A percentile compares a stretch with the other conserved stretches of the same genome.
phyloP scores from a whole-genome alignment of 2,113 vertebrate genomes.

The Cricetomys ansorgei region DNA sequence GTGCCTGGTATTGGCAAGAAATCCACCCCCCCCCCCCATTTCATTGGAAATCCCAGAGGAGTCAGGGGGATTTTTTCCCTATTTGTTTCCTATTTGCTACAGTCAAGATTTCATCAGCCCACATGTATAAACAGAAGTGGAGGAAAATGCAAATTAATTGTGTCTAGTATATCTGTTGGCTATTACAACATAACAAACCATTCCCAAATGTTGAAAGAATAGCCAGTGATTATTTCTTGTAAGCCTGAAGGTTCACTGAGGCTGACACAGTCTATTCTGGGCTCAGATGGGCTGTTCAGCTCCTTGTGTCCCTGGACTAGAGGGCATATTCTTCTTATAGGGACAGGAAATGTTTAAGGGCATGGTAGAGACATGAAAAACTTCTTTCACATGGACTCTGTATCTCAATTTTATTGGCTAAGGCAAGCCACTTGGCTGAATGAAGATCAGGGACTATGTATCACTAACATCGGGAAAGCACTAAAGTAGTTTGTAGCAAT shows the following conservation, averaged over 20 bases:
- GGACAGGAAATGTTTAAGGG: not conserved
- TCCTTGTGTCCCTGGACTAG: no score
- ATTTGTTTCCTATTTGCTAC: not conserved
- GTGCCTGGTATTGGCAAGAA: not conserved
- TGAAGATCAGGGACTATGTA: not conserved
- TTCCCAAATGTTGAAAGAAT: not conserved
- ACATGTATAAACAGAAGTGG: not conserved
- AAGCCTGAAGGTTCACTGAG: not conserved
- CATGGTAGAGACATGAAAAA: not conserved
- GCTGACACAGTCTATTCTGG: not conserved
- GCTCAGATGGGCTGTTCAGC: not conserved
- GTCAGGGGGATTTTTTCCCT: not conserved
- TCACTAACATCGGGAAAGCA: not conserved
- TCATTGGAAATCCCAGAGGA: not conserved
- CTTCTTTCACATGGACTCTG: not conserved
- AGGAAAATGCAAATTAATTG: not conserved
- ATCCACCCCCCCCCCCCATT: not conserved
- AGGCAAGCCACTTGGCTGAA: not conserved
- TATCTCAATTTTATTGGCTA: not conserved
- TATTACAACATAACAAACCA: not conserved
- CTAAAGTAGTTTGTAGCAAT: not conserved
- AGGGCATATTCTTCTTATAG: no score
- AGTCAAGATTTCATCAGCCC: not conserved
- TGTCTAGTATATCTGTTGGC: not conserved
- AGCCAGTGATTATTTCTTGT: not conserved